Percentiles rank a stretch among this genome's conserved stretches.
phyloP scores from a whole-genome alignment of 2,888 invertebrate species.

The Xylocampa areola region DNA sequence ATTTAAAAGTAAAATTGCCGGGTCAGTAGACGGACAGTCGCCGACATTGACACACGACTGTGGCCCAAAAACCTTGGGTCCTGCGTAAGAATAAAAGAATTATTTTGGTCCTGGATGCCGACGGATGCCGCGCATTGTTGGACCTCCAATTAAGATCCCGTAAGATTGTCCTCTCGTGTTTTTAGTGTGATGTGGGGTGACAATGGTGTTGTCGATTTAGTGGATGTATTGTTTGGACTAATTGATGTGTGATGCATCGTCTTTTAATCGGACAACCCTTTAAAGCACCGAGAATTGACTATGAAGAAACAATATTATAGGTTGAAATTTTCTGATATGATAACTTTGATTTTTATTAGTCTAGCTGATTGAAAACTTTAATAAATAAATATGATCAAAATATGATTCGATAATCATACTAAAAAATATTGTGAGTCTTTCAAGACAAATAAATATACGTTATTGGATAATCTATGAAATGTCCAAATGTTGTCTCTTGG shows the following conservation, averaged over 20 bases:
- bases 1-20: conserved; percentile 70
- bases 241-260: neutral
- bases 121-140: conserved; percentile 77
- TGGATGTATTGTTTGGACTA: neutral
- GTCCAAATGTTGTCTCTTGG: too few relatives aligned
- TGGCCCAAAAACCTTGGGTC: conserved; percentile 30
- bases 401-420: too few relatives aligned
- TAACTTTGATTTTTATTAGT: too few relatives aligned
- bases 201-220: neutral
- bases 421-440: too few relatives aligned
- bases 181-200: conserved; percentile 57
- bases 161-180: conserved; percentile 79
- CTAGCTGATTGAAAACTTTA: too few relatives aligned
- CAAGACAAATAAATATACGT: too few relatives aligned
- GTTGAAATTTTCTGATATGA: too few relatives aligned
- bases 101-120: conserved; percentile 50
- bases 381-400: too few relatives aligned
- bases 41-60: conserved; percentile 66
- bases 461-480: too few relatives aligned
- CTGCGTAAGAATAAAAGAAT: conserved; percentile 59
- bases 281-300: too few relatives aligned
- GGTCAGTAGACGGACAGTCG: conserved; percentile 64
- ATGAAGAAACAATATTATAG: too few relatives aligned
- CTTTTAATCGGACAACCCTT: too few relatives aligned
- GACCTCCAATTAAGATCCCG: conserved; percentile 85